Evolutionary conservation across 2,888 invertebrate species (phyloP), one percentile per base, ranked within the genome.

Genomic region (Heteromyza rotundicornis): DNA sequence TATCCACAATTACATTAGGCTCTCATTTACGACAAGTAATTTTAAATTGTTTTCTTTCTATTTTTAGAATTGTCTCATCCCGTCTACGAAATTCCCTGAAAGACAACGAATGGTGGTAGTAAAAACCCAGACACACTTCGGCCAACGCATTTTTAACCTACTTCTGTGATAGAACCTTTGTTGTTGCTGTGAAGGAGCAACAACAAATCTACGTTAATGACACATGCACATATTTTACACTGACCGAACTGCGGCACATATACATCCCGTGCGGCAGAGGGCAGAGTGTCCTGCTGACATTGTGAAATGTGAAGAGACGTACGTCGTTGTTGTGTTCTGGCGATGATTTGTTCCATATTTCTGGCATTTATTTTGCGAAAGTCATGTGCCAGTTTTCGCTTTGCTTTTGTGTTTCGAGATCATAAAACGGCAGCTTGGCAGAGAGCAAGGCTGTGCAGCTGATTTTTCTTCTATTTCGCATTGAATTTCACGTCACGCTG

Each of bases 331-430:
- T 55, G 40, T 40, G 19, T 44, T 19, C 66, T 68, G 72, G 63
- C 64, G 64, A 70, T 70, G 72, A 73, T 69, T 67, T 73, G 67
- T 70, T 66, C 70, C 68, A 68, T 68, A 70, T 69, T 67, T 66
- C 60, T 59, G 52, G 51, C 57, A 51, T 52, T 49, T 51, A 59
- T 50, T 59, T 52, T 44, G 24, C 49, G 20, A 36, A 51, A 51
- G 52, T 59, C 52, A 55, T 51, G 32, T 19, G 35, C 47, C 22
- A 32, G n/a, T 52, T 27, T 52, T 32, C 10, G 24, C 12, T 49
- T 1, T 57, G 16, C 36, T 32, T 49, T 49, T 60, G 2, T 14
- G 27, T 23, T 49, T 53, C n/a, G 14, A 40, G 8, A 40, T 47
- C 47, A 47, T 47, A 47, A 47, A 47, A 47, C 10, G 10, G 27